Conservation (phyloP, 2,113 vertebrate species). For the Ibidorhyncha struthersii region DNA sequence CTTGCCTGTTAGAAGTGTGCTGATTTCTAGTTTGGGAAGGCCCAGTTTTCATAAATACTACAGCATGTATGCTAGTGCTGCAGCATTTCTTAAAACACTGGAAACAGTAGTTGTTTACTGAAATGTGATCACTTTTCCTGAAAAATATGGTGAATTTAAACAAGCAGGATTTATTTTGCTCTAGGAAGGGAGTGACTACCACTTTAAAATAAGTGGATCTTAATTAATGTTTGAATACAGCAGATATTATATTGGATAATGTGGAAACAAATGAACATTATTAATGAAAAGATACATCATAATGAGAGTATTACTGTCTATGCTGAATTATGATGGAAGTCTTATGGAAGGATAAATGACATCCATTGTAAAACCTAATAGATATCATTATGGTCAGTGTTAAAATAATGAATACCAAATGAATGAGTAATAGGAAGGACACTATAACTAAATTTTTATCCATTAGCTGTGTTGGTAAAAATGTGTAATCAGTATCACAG, state of each 20-base stretch:
- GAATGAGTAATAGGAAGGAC: conserved; percentile 37
- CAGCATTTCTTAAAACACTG: neutral
- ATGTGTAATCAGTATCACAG: neutral
- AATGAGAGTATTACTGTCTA: neutral
- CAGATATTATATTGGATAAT: conserved; percentile 16
- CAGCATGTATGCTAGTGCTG: neutral
- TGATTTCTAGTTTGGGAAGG: neutral
- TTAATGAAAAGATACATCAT: conserved; percentile 39
- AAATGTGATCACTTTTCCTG: neutral
- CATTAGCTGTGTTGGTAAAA: neutral
- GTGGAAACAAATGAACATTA: conserved; percentile 28
- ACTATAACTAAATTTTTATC: conserved; percentile 31
- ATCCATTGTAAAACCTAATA: conserved; percentile 56
- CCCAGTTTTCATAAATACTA: neutral
- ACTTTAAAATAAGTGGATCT: conserved; percentile 36
- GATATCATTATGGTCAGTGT: conserved; percentile 55
- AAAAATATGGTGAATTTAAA: neutral
- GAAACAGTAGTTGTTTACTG: neutral
- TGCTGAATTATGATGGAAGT: conserved; percentile 45
- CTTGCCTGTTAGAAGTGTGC: neutral
- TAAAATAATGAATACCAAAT: conserved; percentile 61
- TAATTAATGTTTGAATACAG: conserved; percentile 55
- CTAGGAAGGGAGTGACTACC: conserved; percentile 27
- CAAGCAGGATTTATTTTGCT: conserved; percentile 27
- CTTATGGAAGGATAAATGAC: conserved; percentile 10